Evolutionary conservation across 2,113 vertebrate genomes (phyloP).

Genomic region (Pomatorhinus ruficollis): DNA sequence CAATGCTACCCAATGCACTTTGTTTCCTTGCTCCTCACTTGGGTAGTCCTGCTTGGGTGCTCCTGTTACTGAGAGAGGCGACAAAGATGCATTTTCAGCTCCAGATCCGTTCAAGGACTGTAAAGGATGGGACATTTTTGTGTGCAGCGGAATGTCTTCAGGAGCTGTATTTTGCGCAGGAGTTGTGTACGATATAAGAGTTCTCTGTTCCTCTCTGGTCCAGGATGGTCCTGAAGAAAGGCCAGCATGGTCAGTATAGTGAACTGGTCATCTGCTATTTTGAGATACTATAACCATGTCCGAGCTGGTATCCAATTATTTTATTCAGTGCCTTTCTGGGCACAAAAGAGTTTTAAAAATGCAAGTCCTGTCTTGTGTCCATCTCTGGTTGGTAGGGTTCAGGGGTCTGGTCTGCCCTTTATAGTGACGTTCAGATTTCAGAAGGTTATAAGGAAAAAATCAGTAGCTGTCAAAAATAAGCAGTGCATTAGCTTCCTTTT

Average conservation of each 20-base stretch:
- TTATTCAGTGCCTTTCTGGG: neutral
- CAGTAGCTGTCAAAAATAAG: neutral
- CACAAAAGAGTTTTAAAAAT: slow-evolving; percentile 3
- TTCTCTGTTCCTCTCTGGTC: slow-evolving; percentile 68
- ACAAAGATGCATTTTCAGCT: slow-evolving; percentile 39
- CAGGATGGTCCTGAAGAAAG: slow-evolving; percentile 71
- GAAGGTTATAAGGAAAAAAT: neutral
- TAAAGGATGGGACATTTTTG: slow-evolving; percentile 52
- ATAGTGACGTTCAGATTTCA: neutral
- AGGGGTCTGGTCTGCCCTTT: neutral
- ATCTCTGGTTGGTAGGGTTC: neutral
- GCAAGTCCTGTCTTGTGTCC: neutral
- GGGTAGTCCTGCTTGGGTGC: slow-evolving; percentile 54
- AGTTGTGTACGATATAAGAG: slow-evolving; percentile 32
- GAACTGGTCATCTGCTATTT: slow-evolving; percentile 74
- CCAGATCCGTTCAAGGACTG: slow-evolving; percentile 44
- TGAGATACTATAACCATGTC: slow-evolving; percentile 33
- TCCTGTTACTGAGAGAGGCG: neutral
- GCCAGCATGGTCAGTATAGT: slow-evolving; percentile 84
- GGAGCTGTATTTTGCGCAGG: slow-evolving; percentile 60
- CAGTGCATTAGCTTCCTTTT: neutral
- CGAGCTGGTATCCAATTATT: neutral
- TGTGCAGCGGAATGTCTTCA: slow-evolving; percentile 27
- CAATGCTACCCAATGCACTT: slow-evolving; percentile 84
- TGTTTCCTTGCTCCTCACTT: slow-evolving; percentile 56